Evolutionary conservation across 2,888 invertebrate genomes (phyloP).

Genomic region (Melipona beecheii): DNA sequence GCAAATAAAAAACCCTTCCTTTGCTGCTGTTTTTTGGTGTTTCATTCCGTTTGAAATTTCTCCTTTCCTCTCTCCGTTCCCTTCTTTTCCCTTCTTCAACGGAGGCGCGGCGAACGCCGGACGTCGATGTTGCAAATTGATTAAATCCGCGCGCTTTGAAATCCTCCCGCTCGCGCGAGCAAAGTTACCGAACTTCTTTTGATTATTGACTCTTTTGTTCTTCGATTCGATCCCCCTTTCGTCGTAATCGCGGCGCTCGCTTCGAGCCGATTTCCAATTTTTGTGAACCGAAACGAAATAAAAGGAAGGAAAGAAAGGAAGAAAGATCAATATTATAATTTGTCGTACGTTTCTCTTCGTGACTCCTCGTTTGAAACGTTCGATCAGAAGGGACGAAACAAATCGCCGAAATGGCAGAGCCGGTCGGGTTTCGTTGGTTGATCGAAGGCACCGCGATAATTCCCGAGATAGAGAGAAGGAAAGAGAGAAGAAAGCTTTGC

Average conservation of each 20-base stretch:
- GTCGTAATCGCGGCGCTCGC: not conserved
- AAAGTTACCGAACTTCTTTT: not conserved
- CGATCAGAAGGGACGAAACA: not conserved
- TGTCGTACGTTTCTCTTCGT: not conserved
- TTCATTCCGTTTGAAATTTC: conserved; percentile 33
- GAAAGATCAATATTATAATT: not conserved
- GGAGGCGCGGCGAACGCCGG: not conserved
- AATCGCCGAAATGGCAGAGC: conserved; percentile 2
- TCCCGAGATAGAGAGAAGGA: conserved; percentile 52
- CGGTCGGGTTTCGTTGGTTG: conserved; percentile 37
- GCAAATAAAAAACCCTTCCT: conserved; percentile 60
- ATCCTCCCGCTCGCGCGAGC: not conserved
- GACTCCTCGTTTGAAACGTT: not conserved
- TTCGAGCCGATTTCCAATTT: not conserved
- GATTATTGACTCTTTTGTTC: not conserved
- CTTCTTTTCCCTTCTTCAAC: not conserved
- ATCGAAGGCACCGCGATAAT: conserved; percentile 54
- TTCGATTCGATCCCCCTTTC: not conserved
- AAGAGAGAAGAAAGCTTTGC: conserved; percentile 66
- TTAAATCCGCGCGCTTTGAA: conserved; percentile 1
- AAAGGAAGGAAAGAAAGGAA: not conserved
- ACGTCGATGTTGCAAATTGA: conserved; percentile 36
- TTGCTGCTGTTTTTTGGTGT: conserved; percentile 25
- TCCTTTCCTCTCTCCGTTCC: not conserved
- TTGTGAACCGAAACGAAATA: not conserved